Conservation (phyloP, 2,797 vertebrate genomes). For the Pyrrhura leucotis region DNA sequence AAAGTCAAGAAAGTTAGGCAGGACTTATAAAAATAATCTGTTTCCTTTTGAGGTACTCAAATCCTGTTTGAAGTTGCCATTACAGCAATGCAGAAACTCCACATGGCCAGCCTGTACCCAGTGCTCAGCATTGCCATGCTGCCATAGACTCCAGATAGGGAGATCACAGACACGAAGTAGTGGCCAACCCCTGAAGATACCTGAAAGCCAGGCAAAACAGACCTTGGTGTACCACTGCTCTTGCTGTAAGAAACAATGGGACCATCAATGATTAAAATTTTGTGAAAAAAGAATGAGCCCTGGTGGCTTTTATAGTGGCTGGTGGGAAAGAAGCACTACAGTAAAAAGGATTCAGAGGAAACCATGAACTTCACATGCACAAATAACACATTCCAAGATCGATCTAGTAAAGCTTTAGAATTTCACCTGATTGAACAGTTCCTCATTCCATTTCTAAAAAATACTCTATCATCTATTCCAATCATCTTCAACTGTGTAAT, state of each 20-base stretch:
- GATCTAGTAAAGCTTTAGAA: neutral
- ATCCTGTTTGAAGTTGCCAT: neutral
- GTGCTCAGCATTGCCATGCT: neutral
- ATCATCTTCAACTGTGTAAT: neutral
- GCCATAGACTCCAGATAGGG: neutral
- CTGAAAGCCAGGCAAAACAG: neutral
- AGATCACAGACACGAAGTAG: neutral
- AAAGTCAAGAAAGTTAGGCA: neutral
- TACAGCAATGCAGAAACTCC: neutral
- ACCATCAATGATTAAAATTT: neutral
- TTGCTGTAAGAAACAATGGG: neutral
- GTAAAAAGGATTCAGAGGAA: neutral
- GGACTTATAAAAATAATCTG: neutral
- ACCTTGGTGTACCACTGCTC: neutral
- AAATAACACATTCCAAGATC: neutral
- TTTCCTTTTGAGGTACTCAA: neutral
- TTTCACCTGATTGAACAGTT: neutral
- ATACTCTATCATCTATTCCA: neutral
- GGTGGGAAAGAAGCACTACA: neutral
- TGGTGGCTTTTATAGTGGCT: neutral
- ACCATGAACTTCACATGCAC: accelerated
- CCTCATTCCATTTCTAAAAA: neutral
- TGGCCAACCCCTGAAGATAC: neutral
- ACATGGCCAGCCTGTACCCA: neutral
- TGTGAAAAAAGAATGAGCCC: neutral